phyloP scores from a whole-genome alignment of 2,113 vertebrate species.

The Nannospalax galili region DNA sequence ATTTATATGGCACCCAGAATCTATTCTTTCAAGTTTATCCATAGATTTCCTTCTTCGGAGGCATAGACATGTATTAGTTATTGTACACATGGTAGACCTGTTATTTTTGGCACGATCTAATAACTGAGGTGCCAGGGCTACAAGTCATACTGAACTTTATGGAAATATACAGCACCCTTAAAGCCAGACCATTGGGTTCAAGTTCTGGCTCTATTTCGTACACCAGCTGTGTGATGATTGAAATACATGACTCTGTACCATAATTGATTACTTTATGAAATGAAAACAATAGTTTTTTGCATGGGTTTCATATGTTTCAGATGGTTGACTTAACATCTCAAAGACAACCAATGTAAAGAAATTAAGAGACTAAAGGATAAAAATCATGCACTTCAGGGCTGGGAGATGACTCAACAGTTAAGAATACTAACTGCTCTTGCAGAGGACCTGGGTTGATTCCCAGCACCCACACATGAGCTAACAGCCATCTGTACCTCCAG shows the following conservation, averaged over 20 bases:
- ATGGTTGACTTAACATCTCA: background rate
- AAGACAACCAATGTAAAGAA: background rate
- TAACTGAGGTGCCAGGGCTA: background rate
- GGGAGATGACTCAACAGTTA: too few species aligned
- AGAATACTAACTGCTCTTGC: too few species aligned
- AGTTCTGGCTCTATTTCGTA: background rate
- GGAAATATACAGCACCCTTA: background rate
- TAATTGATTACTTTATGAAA: background rate
- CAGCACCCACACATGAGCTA: too few species aligned
- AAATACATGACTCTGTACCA: background rate
- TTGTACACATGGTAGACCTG: background rate
- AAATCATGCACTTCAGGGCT: background rate
- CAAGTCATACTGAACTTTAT: background rate
- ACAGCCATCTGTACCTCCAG: too few species aligned
- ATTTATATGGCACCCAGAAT: background rate
- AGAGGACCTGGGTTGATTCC: too few species aligned
- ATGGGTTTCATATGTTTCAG: background rate
- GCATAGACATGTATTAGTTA: background rate
- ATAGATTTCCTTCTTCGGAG: background rate
- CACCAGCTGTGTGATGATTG: background rate
- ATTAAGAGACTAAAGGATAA: background rate
- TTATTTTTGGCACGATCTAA: background rate
- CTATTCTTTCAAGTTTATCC: background rate
- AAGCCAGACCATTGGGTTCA: background rate
- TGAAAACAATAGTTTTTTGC: background rate